Evolutionary conservation across 2,113 vertebrate species (phyloP).

Genomic region (Burhinus oedicnemus): DNA sequence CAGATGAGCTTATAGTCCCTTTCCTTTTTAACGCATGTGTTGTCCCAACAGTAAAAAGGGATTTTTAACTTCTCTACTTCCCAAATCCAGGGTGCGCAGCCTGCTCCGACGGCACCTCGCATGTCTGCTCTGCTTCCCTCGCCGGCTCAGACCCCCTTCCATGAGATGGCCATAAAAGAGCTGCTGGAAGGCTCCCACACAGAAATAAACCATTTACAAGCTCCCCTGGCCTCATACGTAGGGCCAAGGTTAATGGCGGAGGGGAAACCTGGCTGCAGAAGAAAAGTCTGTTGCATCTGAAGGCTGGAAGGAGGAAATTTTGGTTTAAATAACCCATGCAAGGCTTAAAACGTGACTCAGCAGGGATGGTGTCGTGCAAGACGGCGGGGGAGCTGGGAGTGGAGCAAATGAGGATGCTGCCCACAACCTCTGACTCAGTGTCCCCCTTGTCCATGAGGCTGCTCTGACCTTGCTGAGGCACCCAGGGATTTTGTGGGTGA

Average conservation of each 20-base stretch:
- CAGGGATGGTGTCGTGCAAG: background rate
- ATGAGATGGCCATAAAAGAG: background rate
- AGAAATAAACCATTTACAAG: conserved; percentile 36
- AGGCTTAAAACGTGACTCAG: background rate
- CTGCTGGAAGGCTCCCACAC: conserved; percentile 25
- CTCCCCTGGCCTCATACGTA: background rate
- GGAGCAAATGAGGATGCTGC: background rate
- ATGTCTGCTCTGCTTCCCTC: background rate
- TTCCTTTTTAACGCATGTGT: background rate
- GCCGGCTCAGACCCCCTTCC: background rate
- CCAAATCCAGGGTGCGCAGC: background rate
- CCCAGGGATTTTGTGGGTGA: background rate
- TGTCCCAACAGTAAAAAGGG: background rate
- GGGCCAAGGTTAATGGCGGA: background rate
- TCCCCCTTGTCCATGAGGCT: rapidly evolving
- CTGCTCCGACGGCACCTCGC: background rate
- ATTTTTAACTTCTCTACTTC: background rate
- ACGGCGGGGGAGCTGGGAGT: rapidly evolving
- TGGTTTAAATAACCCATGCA: background rate
- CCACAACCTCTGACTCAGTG: background rate
- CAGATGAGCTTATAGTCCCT: rapidly evolving
- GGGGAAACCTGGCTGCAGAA: background rate
- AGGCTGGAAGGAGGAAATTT: background rate
- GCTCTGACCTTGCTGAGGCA: background rate
- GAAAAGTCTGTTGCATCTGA: background rate